Percentiles rank a stretch among this genome's conserved stretches.
These are phyloP conservation scores for Porphyrio hochstetteri DNA, from an alignment of 2,113 vertebrate genomes.

Conservation along the genomic window DNA sequence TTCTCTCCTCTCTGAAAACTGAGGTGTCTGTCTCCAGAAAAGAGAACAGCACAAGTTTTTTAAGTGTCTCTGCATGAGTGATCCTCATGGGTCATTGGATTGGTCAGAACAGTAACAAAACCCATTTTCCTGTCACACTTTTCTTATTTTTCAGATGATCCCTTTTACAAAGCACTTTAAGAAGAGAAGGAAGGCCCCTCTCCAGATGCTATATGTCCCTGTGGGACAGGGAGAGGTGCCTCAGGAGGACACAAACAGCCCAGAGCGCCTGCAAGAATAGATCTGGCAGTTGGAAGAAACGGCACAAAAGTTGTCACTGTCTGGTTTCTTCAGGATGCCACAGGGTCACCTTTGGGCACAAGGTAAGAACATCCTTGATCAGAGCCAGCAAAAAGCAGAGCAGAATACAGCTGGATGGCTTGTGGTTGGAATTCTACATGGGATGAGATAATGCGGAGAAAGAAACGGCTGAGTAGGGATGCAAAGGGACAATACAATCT, in stretches of 20 bases:
- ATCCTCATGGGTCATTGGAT: background rate
- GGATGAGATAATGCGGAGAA: background rate
- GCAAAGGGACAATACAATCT: background rate
- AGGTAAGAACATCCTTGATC: background rate
- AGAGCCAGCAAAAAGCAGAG: background rate
- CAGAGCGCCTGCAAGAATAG: background rate
- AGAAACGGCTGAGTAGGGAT: background rate
- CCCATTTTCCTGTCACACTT: background rate
- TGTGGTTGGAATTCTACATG: background rate
- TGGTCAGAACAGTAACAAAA: background rate
- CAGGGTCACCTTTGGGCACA: background rate
- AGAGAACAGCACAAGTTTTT: background rate
- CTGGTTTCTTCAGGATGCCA: background rate
- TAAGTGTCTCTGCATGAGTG: background rate
- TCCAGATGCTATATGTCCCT: accelerated
- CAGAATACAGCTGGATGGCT: background rate
- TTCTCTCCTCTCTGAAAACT: background rate
- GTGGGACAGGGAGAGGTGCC: background rate
- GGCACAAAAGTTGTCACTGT: background rate
- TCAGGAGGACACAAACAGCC: background rate
- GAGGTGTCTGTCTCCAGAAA: background rate
- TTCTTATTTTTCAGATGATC: background rate
- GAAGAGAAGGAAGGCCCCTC: background rate
- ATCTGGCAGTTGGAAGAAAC: background rate
- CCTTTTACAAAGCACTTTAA: background rate